Evolutionary conservation across 2,797 vertebrate genomes (phyloP).

Genomic region (Amphiprion clarkii): DNA sequence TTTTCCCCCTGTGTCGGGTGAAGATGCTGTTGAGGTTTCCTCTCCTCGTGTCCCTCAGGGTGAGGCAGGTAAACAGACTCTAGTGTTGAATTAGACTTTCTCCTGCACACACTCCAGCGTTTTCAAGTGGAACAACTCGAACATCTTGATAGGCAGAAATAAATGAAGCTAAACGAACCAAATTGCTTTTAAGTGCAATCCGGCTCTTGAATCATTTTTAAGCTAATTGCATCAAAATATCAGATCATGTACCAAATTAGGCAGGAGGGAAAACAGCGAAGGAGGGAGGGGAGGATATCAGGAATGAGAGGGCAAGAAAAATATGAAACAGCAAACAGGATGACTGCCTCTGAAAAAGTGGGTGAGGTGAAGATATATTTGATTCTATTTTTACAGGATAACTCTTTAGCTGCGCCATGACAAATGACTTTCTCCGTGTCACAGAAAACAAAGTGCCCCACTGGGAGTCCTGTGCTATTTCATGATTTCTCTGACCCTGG

Average conservation of each 20-base stretch:
- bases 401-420: conserved; percentile 71
- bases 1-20: not conserved
- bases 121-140: conserved; percentile 49
- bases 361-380: conserved; percentile 65
- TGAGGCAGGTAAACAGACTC: conserved; percentile 31
- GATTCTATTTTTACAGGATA: conserved; percentile 72
- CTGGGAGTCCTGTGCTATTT: conserved; percentile 66
- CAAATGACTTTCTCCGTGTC: conserved; percentile 68
- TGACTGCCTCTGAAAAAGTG: conserved; percentile 40
- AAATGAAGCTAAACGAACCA: conserved; percentile 53
- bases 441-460: conserved; percentile 70
- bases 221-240: conserved; percentile 71
- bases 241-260: conserved; percentile 60
- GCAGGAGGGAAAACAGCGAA: conserved; percentile 35
- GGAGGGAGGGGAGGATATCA: not conserved
- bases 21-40: conserved; percentile 3
- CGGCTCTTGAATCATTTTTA: conserved; percentile 61
- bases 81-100: conserved; percentile 19
- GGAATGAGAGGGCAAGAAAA: not conserved
- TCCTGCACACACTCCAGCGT: conserved; percentile 28
- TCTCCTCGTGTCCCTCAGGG: conserved; percentile 26
- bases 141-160: conserved; percentile 45
- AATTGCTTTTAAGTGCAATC: conserved; percentile 72
- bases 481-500: conserved; percentile 67
- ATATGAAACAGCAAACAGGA: conserved; percentile 36